phyloP scores from a whole-genome alignment of 2,888 invertebrate genomes.

The Tipula lateralis region DNA sequence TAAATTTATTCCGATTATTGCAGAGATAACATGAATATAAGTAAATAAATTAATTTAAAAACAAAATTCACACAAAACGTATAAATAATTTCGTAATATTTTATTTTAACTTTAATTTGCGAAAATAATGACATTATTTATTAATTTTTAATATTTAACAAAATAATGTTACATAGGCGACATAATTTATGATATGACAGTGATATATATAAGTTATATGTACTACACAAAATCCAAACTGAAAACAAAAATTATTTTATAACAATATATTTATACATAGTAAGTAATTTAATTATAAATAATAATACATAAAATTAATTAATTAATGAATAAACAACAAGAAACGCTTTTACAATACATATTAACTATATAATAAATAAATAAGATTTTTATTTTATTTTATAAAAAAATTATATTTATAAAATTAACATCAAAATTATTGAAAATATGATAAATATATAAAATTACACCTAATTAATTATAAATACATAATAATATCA shows the following conservation, averaged over 20 bases:
- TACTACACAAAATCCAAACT: neutral
- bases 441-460: neutral
- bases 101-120: neutral
- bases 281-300: neutral
- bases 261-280: neutral
- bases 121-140: neutral
- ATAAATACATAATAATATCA: neutral
- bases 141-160: neutral
- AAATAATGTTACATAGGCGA: neutral
- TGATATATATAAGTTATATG: neutral
- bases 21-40: neutral
- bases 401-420: neutral
- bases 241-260: constrained; percentile 20
- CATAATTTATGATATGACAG: neutral
- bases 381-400: neutral
- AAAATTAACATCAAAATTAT: neutral
- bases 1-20: neutral
- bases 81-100: neutral
- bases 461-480: neutral
- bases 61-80: neutral
- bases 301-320: neutral
- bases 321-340: constrained; percentile 7
- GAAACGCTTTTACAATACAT: constrained; percentile 19
- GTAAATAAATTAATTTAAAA: neutral
- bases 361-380: neutral